A percentile compares a stretch with the other conserved stretches of the same genome.
phyloP scores from a whole-genome alignment of 2,797 vertebrate genomes.

The Brachyalestes nurse region DNA sequence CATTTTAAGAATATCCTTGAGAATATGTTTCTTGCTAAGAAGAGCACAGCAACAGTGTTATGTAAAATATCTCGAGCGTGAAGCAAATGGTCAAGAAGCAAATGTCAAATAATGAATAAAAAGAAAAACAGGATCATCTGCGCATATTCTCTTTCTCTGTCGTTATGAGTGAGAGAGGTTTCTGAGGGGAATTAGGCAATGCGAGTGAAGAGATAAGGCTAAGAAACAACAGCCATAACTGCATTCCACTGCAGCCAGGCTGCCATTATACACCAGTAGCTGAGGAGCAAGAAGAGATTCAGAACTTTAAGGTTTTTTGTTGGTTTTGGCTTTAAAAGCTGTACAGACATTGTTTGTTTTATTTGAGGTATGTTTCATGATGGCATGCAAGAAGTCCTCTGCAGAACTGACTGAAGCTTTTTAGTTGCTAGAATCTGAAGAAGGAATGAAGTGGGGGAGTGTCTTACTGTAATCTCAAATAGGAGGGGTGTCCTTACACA shows the following conservation, averaged over 20 bases:
- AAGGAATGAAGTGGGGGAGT: conserved; percentile 13
- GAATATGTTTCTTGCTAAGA: neutral
- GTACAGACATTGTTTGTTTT: neutral
- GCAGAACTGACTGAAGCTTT: neutral
- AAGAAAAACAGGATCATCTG: neutral
- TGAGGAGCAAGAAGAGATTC: neutral
- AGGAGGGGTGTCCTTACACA: neutral
- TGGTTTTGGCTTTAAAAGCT: neutral
- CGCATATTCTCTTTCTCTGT: conserved; percentile 13
- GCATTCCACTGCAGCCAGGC: conserved; percentile 9
- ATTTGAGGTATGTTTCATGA: neutral
- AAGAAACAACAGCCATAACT: neutral
- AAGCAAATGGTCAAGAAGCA: conserved; percentile 16
- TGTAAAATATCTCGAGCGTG: conserved; percentile 19
- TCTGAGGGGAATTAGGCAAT: neutral
- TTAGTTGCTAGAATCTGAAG: neutral
- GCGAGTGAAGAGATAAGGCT: conserved; percentile 9
- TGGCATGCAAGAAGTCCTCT: neutral
- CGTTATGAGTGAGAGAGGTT: neutral
- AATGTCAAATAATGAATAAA: conserved; percentile 39
- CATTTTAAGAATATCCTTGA: conserved; percentile 16
- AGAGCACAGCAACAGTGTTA: conserved; percentile 8
- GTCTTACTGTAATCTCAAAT: conserved; percentile 19
- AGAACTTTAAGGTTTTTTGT: neutral
- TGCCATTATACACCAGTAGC: neutral